Percentiles rank a stretch among this genome's conserved stretches.
Conservation (phyloP, 1,140 invertebrate species). For the Melitaea cinxia region DNA sequence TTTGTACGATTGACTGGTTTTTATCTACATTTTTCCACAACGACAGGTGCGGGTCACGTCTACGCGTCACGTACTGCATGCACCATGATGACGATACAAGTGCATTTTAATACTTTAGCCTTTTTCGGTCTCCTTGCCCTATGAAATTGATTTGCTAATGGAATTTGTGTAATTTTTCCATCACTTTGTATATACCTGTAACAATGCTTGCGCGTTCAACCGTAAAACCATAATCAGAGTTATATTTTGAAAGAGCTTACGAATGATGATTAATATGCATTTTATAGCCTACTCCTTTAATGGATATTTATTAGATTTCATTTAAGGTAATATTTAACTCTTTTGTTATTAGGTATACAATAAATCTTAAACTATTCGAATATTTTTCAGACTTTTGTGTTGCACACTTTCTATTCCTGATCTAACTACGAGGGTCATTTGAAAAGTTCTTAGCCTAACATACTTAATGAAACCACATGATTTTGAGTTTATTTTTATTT, state of each 20-base stretch:
- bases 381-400: too few relatives aligned
- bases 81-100: slow-evolving; percentile 25
- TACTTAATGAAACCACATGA: too few relatives aligned
- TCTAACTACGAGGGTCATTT: too few relatives aligned
- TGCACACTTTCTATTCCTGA: too few relatives aligned
- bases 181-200: not conserved
- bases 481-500: too few relatives aligned
- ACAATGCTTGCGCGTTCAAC: not conserved
- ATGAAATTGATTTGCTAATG: slow-evolving; percentile 28
- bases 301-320: not conserved
- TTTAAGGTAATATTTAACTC: too few relatives aligned
- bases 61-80: slow-evolving; percentile 30
- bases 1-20: slow-evolving; percentile 41
- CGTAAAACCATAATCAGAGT: not conserved
- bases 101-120: slow-evolving; percentile 23
- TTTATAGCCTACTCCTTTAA: not conserved
- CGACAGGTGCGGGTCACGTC: slow-evolving; percentile 62
- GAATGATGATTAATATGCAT: slow-evolving; percentile 1
- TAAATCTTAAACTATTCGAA: too few relatives aligned
- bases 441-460: too few relatives aligned
- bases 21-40: slow-evolving; percentile 43
- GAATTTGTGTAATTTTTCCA: slow-evolving; percentile 2
- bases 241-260: not conserved
- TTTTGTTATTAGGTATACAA: too few relatives aligned
- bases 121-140: slow-evolving; percentile 18